A percentile compares a stretch with the other conserved stretches of the same genome.
phyloP scores from a whole-genome alignment of 53 echinoderm and acorn worm genomes.

The Henricia sp. region DNA sequence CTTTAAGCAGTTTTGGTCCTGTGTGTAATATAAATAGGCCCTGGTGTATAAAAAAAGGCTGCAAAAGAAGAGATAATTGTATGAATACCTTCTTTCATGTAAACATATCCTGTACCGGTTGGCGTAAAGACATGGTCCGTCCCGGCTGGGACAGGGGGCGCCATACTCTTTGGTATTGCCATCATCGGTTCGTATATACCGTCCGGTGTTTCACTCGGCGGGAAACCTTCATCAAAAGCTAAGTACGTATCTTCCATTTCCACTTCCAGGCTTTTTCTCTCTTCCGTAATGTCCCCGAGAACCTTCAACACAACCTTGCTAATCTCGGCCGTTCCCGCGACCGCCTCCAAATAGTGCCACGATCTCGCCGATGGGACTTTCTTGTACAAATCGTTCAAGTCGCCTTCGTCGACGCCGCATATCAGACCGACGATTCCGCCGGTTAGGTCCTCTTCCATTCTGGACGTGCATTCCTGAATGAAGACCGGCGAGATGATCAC shows the following conservation, averaged over 20 bases:
- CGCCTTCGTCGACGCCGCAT: slow-evolving; percentile 75
- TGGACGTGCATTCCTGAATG: slow-evolving; percentile 56
- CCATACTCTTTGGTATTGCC: not conserved
- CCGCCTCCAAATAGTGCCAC: slow-evolving; percentile 79
- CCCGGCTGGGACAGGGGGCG: not conserved
- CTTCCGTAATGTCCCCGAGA: slow-evolving; percentile 30
- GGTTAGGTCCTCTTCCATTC: slow-evolving; percentile 53
- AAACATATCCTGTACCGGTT: not conserved
- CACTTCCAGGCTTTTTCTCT: not conserved
- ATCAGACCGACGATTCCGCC: slow-evolving; percentile 77
- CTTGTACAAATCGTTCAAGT: slow-evolving; percentile 47
- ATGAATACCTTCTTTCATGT: slow-evolving; percentile 44
- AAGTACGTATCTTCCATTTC: slow-evolving; percentile 35
- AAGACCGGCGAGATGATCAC: slow-evolving; percentile 89
- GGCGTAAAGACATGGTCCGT: slow-evolving; percentile 12
- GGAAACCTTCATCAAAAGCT: not conserved
- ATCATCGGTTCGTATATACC: slow-evolving; percentile 47
- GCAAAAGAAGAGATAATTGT: too few species aligned
- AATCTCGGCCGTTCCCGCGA: slow-evolving; percentile 55
- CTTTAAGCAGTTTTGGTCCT: too few species aligned
- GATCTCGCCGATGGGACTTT: slow-evolving; percentile 60
- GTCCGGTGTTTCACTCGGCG: not conserved
- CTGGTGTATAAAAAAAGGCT: too few species aligned
- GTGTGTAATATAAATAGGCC: too few species aligned
- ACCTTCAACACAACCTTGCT: slow-evolving; percentile 68